Percentiles rank a stretch among this genome's conserved stretches.
phyloP scores from a whole-genome alignment of 2,113 vertebrate species.

The Piprites chloris region DNA sequence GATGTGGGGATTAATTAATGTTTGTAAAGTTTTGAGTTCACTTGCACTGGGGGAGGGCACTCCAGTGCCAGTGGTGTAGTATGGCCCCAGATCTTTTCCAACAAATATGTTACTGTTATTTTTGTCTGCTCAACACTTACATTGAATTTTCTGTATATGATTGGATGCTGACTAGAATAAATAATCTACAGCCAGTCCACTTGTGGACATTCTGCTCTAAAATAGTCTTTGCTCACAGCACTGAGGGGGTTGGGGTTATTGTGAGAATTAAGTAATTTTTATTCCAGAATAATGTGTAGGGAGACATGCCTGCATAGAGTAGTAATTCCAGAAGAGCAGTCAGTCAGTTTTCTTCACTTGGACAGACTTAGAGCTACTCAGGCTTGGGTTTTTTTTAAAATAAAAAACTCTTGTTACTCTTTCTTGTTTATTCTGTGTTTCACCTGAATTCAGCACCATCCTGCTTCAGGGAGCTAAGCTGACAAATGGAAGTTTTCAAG shows the following conservation, averaged over 20 bases:
- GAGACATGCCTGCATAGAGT: not conserved
- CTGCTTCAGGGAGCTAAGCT: not conserved
- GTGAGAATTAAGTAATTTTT: not conserved
- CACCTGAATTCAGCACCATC: not conserved
- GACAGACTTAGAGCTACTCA: not conserved
- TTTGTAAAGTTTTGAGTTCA: not conserved
- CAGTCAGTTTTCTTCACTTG: not conserved
- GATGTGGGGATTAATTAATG: not conserved
- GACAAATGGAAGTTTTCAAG: constrained; percentile 34
- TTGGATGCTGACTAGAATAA: not conserved
- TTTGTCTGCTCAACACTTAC: not conserved
- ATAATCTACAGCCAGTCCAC: not conserved
- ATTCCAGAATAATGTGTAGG: not conserved
- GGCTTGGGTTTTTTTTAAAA: not conserved
- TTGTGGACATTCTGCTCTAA: not conserved
- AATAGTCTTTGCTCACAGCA: not conserved
- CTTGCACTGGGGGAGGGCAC: not conserved
- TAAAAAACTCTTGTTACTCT: not conserved
- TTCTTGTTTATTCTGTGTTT: not conserved
- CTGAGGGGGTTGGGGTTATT: not conserved
- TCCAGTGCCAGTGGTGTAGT: not conserved
- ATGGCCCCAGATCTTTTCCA: not conserved
- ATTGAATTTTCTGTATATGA: not conserved
- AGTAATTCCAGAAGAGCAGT: not conserved
- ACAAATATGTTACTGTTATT: not conserved